These are phyloP conservation scores for Lasiurus cinereus DNA, from an alignment of 2,113 vertebrate genomes.

Conservation along the genomic window DNA sequence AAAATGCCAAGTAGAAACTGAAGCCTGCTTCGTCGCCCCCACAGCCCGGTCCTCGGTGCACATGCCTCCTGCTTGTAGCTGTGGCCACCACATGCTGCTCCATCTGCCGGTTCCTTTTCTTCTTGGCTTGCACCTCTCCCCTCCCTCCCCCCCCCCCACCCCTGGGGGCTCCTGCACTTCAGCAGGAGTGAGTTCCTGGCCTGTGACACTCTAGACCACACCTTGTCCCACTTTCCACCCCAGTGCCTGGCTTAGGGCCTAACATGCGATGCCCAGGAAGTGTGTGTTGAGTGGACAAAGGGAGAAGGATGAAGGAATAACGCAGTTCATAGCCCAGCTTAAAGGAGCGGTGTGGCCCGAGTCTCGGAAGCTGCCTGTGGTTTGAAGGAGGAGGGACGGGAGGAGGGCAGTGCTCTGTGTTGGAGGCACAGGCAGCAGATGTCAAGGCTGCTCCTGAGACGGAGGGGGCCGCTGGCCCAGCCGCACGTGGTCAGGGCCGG, in stretches of 20 bases:
- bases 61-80: neutral
- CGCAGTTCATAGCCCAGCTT: neutral
- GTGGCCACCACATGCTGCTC: neutral
- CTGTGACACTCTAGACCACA: neutral
- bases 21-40: neutral
- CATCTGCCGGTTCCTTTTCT: accelerated
- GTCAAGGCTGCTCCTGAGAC: neutral
- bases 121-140: neutral
- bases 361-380: neutral
- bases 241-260: neutral
- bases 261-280: neutral
- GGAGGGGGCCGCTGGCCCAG: neutral
- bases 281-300: neutral
- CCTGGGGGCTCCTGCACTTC: neutral
- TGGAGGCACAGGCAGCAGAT: neutral
- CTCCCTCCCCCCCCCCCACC: neutral
- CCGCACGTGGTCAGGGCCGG: accelerated
- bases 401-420: neutral
- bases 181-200: neutral
- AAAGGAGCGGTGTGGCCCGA: neutral
- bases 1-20: no score
- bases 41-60: neutral
- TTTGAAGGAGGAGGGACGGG: accelerated
- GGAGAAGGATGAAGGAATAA: neutral
- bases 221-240: neutral